Evolutionary conservation across 1,140 invertebrate genomes (phyloP).

Genomic region (Drosophila baimaii): DNA sequence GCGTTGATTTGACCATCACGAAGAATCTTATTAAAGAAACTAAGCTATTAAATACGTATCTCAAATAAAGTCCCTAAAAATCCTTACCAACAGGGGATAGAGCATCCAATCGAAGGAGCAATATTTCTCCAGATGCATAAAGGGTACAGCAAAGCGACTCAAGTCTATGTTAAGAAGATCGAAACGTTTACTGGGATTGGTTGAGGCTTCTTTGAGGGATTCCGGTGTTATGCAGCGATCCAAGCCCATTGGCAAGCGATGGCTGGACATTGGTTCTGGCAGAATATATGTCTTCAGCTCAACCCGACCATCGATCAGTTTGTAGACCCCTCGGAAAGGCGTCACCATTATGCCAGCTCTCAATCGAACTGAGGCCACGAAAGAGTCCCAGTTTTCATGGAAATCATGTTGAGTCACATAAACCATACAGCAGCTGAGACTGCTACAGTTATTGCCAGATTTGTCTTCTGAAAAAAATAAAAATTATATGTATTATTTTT

Average conservation of each 20-base stretch:
- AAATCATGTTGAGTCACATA: neutral
- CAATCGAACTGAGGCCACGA: neutral
- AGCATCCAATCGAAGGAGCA: neutral
- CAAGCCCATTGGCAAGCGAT: no score
- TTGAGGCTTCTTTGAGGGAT: neutral
- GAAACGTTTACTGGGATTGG: neutral
- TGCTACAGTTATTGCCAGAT: neutral
- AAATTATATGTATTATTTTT: no score
- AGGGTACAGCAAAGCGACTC: neutral
- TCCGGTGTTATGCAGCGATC: slow-evolving; percentile 1
- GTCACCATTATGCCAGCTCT: slow-evolving; percentile 4
- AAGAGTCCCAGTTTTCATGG: neutral
- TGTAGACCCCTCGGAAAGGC: slow-evolving; percentile 7
- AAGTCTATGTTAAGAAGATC: neutral
- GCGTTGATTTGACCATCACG: neutral
- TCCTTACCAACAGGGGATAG: slow-evolving; percentile 1
- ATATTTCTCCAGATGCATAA: neutral
- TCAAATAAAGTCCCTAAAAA: neutral
- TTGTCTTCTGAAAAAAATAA: slow-evolving; percentile 1
- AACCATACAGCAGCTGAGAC: neutral
- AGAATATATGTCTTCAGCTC: neutral
- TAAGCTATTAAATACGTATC: neutral
- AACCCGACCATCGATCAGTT: slow-evolving; percentile 18
- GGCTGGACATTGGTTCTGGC: no score
- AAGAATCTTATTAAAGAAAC: neutral